Conservation (phyloP, 2,113 vertebrate species). For the Percina caprodes region DNA sequence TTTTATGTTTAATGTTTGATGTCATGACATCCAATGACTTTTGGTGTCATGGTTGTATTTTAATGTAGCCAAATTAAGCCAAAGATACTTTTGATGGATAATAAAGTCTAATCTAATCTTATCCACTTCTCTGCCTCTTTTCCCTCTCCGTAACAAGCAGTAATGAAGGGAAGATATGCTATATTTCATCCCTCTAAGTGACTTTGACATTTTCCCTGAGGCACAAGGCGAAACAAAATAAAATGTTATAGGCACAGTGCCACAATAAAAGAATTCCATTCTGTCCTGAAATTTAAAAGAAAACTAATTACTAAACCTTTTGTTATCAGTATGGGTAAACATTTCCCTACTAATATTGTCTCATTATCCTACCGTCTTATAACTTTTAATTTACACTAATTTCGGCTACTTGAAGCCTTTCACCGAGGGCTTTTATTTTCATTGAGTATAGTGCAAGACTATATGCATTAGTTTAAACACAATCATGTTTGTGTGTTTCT, state of each 20-base stretch:
- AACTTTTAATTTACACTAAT: slow-evolving; percentile 67
- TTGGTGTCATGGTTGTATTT: too few species aligned
- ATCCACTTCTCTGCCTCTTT: neutral
- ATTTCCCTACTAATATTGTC: slow-evolving; percentile 39
- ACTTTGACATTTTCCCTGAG: slow-evolving; percentile 12
- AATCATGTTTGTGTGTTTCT: slow-evolving; percentile 48
- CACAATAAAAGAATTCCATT: neutral
- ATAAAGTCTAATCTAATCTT: too few species aligned
- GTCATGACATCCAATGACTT: too few species aligned
- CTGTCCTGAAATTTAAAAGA: slow-evolving; percentile 3
- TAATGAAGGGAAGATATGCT: neutral
- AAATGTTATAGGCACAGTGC: slow-evolving; percentile 12
- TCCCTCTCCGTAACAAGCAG: slow-evolving; percentile 10
- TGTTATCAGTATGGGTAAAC: slow-evolving; percentile 39
- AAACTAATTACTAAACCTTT: slow-evolving; percentile 47
- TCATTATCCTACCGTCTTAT: slow-evolving; percentile 49
- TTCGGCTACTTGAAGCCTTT: slow-evolving; percentile 47
- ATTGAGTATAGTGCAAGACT: slow-evolving; percentile 22
- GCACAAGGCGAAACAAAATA: slow-evolving; percentile 20
- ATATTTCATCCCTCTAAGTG: slow-evolving; percentile 15
- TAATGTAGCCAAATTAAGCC: too few species aligned
- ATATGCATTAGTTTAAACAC: slow-evolving; percentile 35
- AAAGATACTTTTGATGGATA: too few species aligned
- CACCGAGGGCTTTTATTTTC: slow-evolving; percentile 50
- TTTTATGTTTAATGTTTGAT: too few species aligned